These are phyloP conservation scores for Cryptoprocta ferox DNA, from an alignment of 2,797 vertebrate species.

Conservation along the genomic window DNA sequence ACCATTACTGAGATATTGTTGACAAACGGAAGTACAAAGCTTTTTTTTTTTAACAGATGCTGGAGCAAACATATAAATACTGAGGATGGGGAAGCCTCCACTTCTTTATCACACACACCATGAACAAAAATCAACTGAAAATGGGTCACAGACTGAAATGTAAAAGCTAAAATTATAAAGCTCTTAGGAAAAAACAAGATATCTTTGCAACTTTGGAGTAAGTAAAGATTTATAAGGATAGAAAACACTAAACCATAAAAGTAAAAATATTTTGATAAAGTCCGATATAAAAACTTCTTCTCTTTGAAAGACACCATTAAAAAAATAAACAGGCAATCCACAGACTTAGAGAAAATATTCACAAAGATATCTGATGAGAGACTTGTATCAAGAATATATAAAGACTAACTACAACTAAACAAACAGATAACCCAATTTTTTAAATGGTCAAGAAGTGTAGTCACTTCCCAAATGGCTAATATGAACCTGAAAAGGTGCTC, in stretches of 20 bases:
- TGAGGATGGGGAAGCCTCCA: not conserved
- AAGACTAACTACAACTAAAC: constrained; percentile 25
- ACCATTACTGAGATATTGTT: not conserved
- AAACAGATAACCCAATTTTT: not conserved
- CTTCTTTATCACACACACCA: not conserved
- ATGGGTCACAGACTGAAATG: not conserved
- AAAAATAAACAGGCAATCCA: not conserved
- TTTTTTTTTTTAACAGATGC: not conserved
- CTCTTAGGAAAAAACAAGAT: not conserved
- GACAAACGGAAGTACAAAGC: not conserved
- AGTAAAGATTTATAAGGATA: not conserved
- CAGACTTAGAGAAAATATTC: constrained; percentile 4
- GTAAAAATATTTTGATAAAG: not conserved
- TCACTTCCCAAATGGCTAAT: constrained; percentile 24
- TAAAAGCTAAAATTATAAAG: constrained; percentile 23
- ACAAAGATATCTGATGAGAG: not conserved
- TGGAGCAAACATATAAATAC: not conserved
- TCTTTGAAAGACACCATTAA: constrained; percentile 5
- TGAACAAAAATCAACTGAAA: constrained; percentile 18
- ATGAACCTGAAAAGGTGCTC: not conserved
- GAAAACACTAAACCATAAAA: constrained; percentile 16
- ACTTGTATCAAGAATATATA: not conserved
- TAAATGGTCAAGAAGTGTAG: not conserved
- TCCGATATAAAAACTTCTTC: not conserved
- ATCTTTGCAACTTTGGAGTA: not conserved